Conservation (phyloP, 2,113 vertebrate genomes). For the Calypte anna region DNA sequence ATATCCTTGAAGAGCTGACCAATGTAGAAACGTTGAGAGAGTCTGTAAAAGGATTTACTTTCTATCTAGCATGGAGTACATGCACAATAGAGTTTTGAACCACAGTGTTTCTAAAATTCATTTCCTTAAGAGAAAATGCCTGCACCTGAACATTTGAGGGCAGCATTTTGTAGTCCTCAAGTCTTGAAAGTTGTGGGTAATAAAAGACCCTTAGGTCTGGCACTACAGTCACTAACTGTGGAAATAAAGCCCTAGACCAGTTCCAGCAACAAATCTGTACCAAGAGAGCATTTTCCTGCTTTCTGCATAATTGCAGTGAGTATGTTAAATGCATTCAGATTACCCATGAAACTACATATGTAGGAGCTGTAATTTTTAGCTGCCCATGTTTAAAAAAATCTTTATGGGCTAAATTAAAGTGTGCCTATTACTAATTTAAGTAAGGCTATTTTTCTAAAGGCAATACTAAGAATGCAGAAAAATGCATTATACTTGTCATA, state of each 20-base stretch:
- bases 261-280: background rate
- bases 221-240: background rate
- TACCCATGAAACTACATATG: background rate
- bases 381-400: background rate
- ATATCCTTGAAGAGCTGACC: background rate
- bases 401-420: background rate
- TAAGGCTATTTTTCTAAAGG: background rate
- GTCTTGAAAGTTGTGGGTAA: background rate
- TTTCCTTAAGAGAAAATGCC: background rate
- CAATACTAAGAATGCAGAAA: background rate
- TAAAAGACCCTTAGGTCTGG: background rate
- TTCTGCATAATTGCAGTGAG: background rate
- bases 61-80: background rate
- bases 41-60: background rate
- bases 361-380: background rate
- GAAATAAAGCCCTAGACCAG: background rate
- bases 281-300: background rate
- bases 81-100: background rate
- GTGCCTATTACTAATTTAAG: background rate
- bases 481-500: background rate
- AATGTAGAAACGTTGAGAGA: background rate
- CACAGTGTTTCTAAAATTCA: background rate
- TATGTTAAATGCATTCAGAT: background rate
- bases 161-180: background rate
- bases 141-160: background rate